phyloP scores from a whole-genome alignment of 2,888 invertebrate genomes.

The Coenonympha arcania region DNA sequence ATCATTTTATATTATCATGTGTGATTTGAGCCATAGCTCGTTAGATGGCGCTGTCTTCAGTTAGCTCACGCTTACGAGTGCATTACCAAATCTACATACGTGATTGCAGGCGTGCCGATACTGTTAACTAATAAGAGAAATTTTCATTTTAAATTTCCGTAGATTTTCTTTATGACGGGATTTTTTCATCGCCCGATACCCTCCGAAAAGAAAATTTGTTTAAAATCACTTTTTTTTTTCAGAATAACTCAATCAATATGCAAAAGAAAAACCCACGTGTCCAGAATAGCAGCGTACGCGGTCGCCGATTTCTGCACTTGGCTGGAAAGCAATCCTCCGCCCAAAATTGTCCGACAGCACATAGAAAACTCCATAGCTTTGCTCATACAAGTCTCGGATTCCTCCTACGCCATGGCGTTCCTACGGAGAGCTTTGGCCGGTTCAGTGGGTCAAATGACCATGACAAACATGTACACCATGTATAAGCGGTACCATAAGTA shows the following conservation, averaged over 20 bases:
- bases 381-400: slow-evolving; percentile 56
- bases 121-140: too few relatives aligned
- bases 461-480: slow-evolving; percentile 58
- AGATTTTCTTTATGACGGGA: too few relatives aligned
- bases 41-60: too few relatives aligned
- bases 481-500: slow-evolving; percentile 70
- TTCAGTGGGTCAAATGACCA: slow-evolving; percentile 52
- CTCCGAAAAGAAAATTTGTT: not conserved
- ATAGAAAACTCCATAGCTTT: slow-evolving; percentile 56
- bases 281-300: slow-evolving; percentile 59
- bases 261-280: slow-evolving; percentile 60
- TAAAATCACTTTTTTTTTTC: slow-evolving; percentile 23
- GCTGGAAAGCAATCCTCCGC: slow-evolving; percentile 49
- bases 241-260: slow-evolving; percentile 62
- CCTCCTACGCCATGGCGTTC: slow-evolving; percentile 56
- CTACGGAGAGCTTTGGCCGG: slow-evolving; percentile 55
- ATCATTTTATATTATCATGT: too few relatives aligned
- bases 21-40: too few relatives aligned
- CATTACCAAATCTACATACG: too few relatives aligned
- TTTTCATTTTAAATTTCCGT: too few relatives aligned
- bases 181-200: too few relatives aligned
- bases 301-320: slow-evolving; percentile 57
- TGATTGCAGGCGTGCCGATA: too few relatives aligned
- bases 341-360: slow-evolving; percentile 53
- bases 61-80: too few relatives aligned